Base-by-base conservation (phyloP, 2,113 vertebrate species). In the Oreochromis aureus region DNA sequence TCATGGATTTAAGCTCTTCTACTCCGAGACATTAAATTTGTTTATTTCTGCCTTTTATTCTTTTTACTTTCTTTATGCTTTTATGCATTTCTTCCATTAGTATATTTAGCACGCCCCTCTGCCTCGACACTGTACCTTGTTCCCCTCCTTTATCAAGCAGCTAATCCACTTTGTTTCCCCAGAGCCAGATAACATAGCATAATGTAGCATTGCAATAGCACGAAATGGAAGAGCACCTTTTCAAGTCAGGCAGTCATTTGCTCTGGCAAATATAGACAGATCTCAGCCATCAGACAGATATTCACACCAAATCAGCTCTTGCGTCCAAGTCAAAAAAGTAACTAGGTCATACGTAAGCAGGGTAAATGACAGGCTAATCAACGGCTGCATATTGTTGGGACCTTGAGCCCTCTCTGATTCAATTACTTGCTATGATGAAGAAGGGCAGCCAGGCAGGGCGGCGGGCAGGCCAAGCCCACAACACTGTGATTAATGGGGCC, bases 401-500 rank as follows among this genome's bases (percentile, higher is more conserved):
- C 89, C 90, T 83, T 86, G 71, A 87, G 89, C 84, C 66, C 84
- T 83, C 88, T 85, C 89, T 86, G 85, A 94, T 96, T 94, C 94
- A 95, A 95, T 96, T 95, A 95, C 89, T 80, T 85, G 69, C 85
- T 90, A 88, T 91, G 93, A 96, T 95, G 94, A 95, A 89, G 87
- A 91, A 87, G 90, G 84, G 90, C 89, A 89, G 92, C 55, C 92
- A 89, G 89, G 86, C 85, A 89, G 84, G 41, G 79, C 87, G 58
- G 80, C 32, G 46, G 89, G 58, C 56, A 8, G 87, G 87, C 89
- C 86, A 30, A 54, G 41, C 81, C 92, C 90, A 92, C 84, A 71
- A 73, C 80, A 22, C 83, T 48, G 89, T 96, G 96, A 97, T 96
- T 91, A 96, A 97, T 96, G 93, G 89, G 88, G 88, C 89, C 54